Base-by-base conservation (phyloP, 2,888 invertebrate species). In the Cephonodes hylas region DNA sequence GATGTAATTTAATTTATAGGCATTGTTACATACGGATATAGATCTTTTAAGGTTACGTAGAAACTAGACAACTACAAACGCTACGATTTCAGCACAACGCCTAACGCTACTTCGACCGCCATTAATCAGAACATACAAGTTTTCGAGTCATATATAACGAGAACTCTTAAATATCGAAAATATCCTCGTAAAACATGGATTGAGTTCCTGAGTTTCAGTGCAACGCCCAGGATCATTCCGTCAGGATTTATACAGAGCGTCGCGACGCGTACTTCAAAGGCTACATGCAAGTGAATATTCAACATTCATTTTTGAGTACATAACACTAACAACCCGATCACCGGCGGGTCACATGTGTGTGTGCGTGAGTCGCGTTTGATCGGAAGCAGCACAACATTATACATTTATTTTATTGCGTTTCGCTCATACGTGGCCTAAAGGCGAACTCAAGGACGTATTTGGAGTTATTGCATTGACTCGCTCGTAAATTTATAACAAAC, bases 381-480 rank as follows among this genome's bases (percentile, higher is more conserved):
- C 18, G 27, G 8, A 53, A 53, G 18, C 31, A 53, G 31, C 18
- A 10, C 53, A 18, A 20, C 53, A 31, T 53, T 53, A 60, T 25
- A 48, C 48, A 53, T 38, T 48, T 25, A 60, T 60, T 60, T 53
- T 60, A 74, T 73, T 73, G 38, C 62, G 57, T 58, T 42, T 59
- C 38, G 31, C 45, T 48, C 57, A 56, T 63, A 34, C 42, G 46
- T 58, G 45, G 23, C 57, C 56, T 61, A 15, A 59, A 53, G 25
- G 42, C 60, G 31, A 42, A 20, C 23, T 56, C 64, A 63, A 65
- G 64, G 63, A 61, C 63, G 53, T 59, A 60, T 65, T 63, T 66
- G 72, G 60, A 67, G 67, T 69, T 64, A 67, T 63, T 70, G 67
- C 66, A 63, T 65, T 61, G 62, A 60, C 58, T 65, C 59, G 59